Evolutionary conservation across 2,888 invertebrate species (phyloP).

Genomic region (Plemyria rubiginata): DNA sequence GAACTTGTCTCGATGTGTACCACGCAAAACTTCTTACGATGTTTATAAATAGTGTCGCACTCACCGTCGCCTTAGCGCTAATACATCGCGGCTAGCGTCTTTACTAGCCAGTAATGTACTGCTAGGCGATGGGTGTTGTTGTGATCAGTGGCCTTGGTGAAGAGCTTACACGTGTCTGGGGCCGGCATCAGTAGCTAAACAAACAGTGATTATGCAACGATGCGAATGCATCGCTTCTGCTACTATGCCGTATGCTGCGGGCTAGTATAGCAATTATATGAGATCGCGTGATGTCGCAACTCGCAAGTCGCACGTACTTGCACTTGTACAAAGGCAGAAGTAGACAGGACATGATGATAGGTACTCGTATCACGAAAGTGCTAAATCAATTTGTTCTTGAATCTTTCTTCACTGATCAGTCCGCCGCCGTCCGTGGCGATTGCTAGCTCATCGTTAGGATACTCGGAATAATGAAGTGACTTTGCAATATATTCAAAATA

Average conservation of each 20-base stretch:
- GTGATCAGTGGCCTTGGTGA: conserved; percentile 25
- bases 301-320: background rate
- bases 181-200: conserved; percentile 52
- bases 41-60: background rate
- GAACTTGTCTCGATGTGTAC: conserved; percentile 48
- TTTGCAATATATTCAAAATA: no score
- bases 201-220: conserved; percentile 65
- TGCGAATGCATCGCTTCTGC: conserved; percentile 22
- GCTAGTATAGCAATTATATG: conserved; percentile 3
- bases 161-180: conserved; percentile 64
- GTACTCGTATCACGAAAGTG: no score
- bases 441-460: no score
- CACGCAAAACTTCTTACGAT: background rate
- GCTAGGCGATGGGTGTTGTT: conserved; percentile 12
- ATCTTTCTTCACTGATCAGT: no score
- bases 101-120: conserved; percentile 41
- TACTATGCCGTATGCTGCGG: conserved; percentile 11
- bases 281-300: conserved; percentile 8
- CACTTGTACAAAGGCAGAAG: background rate
- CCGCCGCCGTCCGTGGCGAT: no score
- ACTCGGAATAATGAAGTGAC: no score
- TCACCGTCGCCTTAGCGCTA: background rate
- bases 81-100: background rate
- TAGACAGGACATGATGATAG: background rate
- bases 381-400: no score